These are phyloP conservation scores for Noctua comes DNA, from an alignment of 2,888 invertebrate genomes.

Conservation along the genomic window DNA sequence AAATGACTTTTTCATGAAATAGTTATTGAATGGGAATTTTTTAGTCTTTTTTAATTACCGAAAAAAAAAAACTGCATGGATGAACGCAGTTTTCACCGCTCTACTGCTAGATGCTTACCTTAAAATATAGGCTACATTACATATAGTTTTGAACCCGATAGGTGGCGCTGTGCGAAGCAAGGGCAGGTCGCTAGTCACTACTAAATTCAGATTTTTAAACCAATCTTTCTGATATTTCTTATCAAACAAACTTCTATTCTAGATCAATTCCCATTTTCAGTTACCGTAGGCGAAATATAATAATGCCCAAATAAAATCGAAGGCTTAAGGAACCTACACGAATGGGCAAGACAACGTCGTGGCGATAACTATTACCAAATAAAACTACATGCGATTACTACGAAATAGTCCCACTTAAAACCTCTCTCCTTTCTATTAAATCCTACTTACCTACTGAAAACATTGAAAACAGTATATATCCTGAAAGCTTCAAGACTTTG, in stretches of 20 bases:
- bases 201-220: background rate
- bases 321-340: too few relatives aligned
- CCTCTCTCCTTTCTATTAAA: background rate
- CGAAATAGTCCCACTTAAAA: background rate
- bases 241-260: background rate
- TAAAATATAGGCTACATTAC: too few relatives aligned
- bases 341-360: background rate
- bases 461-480: background rate
- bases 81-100: too few relatives aligned
- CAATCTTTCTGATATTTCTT: background rate
- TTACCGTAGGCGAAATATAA: background rate
- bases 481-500: background rate
- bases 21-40: too few relatives aligned
- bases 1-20: too few relatives aligned
- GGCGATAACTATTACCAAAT: background rate
- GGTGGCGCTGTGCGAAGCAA: too few relatives aligned
- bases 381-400: background rate
- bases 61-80: too few relatives aligned
- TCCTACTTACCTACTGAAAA: background rate
- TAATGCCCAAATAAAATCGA: too few relatives aligned
- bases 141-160: too few relatives aligned
- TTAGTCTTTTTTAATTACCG: too few relatives aligned
- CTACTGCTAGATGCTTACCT: too few relatives aligned
- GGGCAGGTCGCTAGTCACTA: background rate
- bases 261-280: background rate